Percentiles rank a stretch among this genome's conserved stretches.
Conservation (phyloP, 2,113 vertebrate species). For the Azemiops feae region DNA sequence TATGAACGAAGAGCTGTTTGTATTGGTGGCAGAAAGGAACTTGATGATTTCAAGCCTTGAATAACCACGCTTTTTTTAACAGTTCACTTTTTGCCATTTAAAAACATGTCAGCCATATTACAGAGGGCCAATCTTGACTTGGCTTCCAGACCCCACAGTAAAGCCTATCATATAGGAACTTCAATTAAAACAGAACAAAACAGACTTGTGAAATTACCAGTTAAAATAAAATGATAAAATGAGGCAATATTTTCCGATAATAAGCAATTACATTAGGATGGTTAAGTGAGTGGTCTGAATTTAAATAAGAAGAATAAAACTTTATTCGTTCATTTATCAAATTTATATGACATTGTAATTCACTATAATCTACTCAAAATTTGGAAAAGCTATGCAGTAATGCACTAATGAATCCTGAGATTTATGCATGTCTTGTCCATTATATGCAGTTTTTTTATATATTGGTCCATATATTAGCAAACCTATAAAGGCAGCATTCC, state of each 20-base stretch:
- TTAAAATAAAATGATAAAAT: constrained; percentile 41
- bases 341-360: neutral
- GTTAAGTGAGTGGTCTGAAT: constrained; percentile 4
- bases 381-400: neutral
- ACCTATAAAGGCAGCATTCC: neutral
- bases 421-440: neutral
- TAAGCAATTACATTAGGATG: constrained; percentile 1
- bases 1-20: constrained; percentile 26
- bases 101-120: constrained; percentile 63
- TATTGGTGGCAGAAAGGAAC: constrained; percentile 34
- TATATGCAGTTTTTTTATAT: neutral
- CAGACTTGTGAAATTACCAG: constrained; percentile 50
- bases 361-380: neutral
- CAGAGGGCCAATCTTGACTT: constrained; percentile 49
- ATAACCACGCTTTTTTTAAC: constrained; percentile 49
- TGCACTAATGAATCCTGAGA: neutral
- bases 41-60: constrained; percentile 45
- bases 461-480: neutral
- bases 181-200: constrained; percentile 57
- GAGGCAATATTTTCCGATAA: constrained; percentile 45
- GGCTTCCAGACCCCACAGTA: constrained; percentile 38
- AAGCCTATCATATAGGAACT: constrained; percentile 42
- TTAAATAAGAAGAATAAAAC: neutral
- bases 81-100: constrained; percentile 58
- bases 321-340: neutral